These are phyloP conservation scores for Auanema sp. DNA, from an alignment of 2,888 invertebrate genomes.

Conservation along the genomic window DNA sequence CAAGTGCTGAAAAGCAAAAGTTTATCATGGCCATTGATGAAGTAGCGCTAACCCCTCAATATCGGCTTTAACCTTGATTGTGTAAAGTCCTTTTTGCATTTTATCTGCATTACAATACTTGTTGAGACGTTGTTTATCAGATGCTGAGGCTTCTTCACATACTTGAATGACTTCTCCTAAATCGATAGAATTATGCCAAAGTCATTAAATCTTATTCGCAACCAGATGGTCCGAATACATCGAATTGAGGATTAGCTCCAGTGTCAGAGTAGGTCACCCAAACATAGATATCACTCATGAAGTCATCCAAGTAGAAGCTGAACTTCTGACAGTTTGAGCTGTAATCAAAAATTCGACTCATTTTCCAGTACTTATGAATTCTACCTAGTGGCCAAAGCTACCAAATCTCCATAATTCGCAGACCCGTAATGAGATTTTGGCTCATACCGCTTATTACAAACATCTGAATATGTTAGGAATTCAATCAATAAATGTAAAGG, in stretches of 20 bases:
- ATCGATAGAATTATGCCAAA: too few relatives aligned
- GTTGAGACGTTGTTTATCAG: constrained; percentile 17
- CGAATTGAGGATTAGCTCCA: constrained; percentile 24
- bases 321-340: constrained; percentile 9
- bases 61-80: constrained; percentile 25
- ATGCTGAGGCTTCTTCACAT: background rate
- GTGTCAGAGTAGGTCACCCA: constrained; percentile 21
- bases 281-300: constrained; percentile 28
- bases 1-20: constrained; percentile 28
- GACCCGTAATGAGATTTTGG: constrained; percentile 11
- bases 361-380: background rate
- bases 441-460: too few relatives aligned
- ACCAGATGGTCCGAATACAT: constrained; percentile 29
- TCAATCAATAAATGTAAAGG: too few relatives aligned
- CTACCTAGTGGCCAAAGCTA: constrained; percentile 5
- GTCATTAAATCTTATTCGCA: background rate
- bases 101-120: constrained; percentile 21
- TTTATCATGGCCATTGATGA: background rate
- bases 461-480: too few relatives aligned
- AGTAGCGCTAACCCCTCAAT: constrained; percentile 20
- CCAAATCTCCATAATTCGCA: constrained; percentile 17
- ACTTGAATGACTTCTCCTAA: background rate
- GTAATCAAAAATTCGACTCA: background rate
- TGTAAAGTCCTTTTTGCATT: constrained; percentile 26
- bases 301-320: constrained; percentile 32